These are phyloP conservation scores for Lomographa bimaculata DNA, from an alignment of 2,888 invertebrate species.

Conservation along the genomic window DNA sequence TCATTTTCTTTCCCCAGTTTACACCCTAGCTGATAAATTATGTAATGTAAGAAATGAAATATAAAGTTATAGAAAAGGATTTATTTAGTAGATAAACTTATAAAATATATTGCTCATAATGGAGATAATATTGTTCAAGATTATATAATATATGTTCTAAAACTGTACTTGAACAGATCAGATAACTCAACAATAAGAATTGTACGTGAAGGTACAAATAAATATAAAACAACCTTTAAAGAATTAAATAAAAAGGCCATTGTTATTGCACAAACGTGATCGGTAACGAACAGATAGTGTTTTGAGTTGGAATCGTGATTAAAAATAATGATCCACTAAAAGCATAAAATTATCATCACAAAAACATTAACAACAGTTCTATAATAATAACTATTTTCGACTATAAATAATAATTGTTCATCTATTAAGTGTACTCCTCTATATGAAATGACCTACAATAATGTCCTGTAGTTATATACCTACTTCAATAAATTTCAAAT, in stretches of 20 bases:
- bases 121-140: not conserved
- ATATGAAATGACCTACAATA: too few species aligned
- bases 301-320: slow-evolving; percentile 9
- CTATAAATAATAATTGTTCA: slow-evolving; percentile 1
- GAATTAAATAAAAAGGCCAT: slow-evolving; percentile 4
- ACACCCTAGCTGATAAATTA: too few species aligned
- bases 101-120: slow-evolving; percentile 9
- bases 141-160: slow-evolving; percentile 1
- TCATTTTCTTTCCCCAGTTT: too few species aligned
- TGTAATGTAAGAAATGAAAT: too few species aligned
- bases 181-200: slow-evolving; percentile 9
- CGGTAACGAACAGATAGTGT: slow-evolving; percentile 8
- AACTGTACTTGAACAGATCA: slow-evolving; percentile 13
- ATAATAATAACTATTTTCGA: slow-evolving; percentile 1
- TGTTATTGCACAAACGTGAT: slow-evolving; percentile 16
- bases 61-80: too few species aligned
- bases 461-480: too few species aligned
- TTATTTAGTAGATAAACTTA: too few species aligned
- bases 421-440: too few species aligned
- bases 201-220: not conserved
- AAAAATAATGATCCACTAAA: slow-evolving; percentile 5
- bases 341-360: slow-evolving; percentile 4
- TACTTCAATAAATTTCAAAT: too few species aligned
- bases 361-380: slow-evolving; percentile 1
- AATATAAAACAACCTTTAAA: not conserved